phyloP scores from a whole-genome alignment of 23 tunicate species.

The Diplosoma virens region DNA sequence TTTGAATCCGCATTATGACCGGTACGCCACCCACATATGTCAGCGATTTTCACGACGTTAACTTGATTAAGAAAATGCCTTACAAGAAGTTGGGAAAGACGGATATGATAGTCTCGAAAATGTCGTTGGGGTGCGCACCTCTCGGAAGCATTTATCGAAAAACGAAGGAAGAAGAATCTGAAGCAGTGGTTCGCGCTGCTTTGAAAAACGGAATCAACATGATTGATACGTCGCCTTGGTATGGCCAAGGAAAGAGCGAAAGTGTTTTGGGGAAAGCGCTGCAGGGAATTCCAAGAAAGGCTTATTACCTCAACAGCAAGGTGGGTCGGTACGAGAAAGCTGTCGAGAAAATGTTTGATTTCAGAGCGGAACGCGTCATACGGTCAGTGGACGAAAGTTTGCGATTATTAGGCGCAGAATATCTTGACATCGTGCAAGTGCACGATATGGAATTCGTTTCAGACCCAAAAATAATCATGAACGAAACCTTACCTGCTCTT shows the following conservation, averaged over 20 bases:
- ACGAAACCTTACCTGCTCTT: constrained; percentile 88
- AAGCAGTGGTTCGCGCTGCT: background rate
- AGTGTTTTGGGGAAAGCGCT: constrained; percentile 40
- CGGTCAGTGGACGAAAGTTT: constrained; percentile 88
- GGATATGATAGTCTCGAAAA: constrained; percentile 63
- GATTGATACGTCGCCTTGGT: constrained; percentile 60
- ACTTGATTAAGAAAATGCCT: background rate
- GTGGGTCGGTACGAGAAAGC: constrained; percentile 71
- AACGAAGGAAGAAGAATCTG: constrained; percentile 21
- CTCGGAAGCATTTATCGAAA: constrained; percentile 30
- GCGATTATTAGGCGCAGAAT: constrained; percentile 46
- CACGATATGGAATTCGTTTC: constrained; percentile 92
- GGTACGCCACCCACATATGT: constrained; percentile 42
- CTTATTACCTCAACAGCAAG: constrained; percentile 52
- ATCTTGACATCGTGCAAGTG: constrained; percentile 85
- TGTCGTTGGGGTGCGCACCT: constrained; percentile 42
- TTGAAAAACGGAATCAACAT: constrained; percentile 41
- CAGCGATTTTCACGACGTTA: constrained; percentile 30
- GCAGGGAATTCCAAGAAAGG: constrained; percentile 43
- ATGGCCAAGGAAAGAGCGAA: constrained; percentile 55
- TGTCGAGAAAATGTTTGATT: constrained; percentile 82
- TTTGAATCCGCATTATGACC: too few species aligned
- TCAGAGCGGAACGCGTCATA: constrained; percentile 67
- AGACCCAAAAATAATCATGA: constrained; percentile 45
- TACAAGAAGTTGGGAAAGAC: constrained; percentile 72